phyloP scores from a whole-genome alignment of 2,888 invertebrate species.

The Drosophila nr. perissopoda region DNA sequence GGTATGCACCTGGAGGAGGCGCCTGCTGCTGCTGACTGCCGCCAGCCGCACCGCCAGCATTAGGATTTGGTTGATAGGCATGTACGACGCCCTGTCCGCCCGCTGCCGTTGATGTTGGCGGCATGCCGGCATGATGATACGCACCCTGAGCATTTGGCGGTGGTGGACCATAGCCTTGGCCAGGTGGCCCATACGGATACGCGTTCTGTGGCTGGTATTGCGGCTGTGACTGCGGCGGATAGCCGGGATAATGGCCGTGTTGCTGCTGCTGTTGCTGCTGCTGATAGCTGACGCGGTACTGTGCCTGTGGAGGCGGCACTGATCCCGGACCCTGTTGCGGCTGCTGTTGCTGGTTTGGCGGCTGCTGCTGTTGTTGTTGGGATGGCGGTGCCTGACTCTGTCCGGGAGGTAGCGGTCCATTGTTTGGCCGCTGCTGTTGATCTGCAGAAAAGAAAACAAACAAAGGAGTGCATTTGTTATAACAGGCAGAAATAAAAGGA shows the following conservation, averaged over 20 bases:
- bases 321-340: conserved; percentile 86
- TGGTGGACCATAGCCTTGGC: conserved; percentile 86
- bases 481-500: background rate
- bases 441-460: conserved; percentile 56
- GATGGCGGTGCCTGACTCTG: conserved; percentile 70
- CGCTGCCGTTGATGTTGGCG: conserved; percentile 82
- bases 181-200: conserved; percentile 86
- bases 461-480: background rate
- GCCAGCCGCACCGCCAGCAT: conserved; percentile 71
- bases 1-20: conserved; percentile 85
- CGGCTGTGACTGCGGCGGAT: conserved; percentile 86
- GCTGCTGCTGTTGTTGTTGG: conserved; percentile 83
- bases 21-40: conserved; percentile 81
- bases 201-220: conserved; percentile 87
- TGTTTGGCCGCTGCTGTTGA: conserved; percentile 86
- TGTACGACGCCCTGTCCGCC: conserved; percentile 83
- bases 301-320: conserved; percentile 86
- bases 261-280: conserved; percentile 85
- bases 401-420: conserved; percentile 77
- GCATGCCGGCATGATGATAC: conserved; percentile 86
- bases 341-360: conserved; percentile 74
- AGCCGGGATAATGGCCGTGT: conserved; percentile 86
- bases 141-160: conserved; percentile 86
- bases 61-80: conserved; percentile 85
- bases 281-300: conserved; percentile 86